phyloP scores from a whole-genome alignment of 2,797 vertebrate genomes.

The Crenichthys baileyi region DNA sequence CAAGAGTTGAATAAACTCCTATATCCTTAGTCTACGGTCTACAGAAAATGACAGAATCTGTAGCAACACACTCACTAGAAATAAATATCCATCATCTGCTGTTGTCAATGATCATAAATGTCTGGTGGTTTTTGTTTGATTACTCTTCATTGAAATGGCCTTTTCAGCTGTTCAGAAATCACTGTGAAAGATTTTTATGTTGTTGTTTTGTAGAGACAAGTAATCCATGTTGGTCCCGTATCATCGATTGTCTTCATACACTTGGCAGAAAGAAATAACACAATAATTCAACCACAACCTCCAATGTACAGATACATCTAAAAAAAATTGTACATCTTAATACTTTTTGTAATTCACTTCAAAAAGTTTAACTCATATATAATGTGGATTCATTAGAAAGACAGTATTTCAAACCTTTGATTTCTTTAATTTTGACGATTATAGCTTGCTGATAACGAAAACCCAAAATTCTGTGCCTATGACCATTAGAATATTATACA shows the following conservation, averaged over 20 bases:
- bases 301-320: not conserved
- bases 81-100: not conserved
- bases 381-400: not conserved
- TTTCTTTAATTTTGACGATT: too few species aligned
- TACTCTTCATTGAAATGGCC: constrained; percentile 2
- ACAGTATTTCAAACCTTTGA: not conserved
- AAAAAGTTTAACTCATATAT: not conserved
- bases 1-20: too few species aligned
- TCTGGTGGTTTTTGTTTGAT: not conserved
- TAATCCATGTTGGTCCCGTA: constrained; percentile 1
- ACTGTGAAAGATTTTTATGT: not conserved
- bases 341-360: not conserved
- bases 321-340: not conserved
- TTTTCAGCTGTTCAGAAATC: constrained; percentile 2
- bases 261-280: not conserved
- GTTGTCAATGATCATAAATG: not conserved
- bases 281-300: not conserved
- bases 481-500: too few species aligned
- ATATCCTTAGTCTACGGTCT: not conserved
- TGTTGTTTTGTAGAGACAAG: not conserved
- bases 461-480: too few species aligned
- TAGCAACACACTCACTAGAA: not conserved
- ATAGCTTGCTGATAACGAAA: too few species aligned
- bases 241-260: not conserved
- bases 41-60: not conserved